Base-by-base conservation (phyloP, 2,888 invertebrate genomes). In the Disparrhopalites patrizii region DNA sequence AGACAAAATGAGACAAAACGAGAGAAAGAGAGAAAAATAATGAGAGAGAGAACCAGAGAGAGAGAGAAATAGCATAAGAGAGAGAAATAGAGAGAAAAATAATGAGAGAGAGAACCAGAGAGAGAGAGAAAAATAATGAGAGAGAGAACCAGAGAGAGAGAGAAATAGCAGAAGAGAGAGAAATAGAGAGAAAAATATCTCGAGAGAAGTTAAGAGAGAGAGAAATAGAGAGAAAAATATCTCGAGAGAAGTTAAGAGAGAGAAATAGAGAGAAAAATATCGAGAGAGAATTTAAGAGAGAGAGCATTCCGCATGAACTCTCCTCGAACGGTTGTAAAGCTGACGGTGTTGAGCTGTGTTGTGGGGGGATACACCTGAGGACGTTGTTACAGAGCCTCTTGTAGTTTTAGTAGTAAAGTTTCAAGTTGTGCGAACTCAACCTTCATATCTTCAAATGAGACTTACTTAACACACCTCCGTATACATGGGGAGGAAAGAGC, bases 371-470 rank as follows among this genome's bases (percentile, higher is more conserved):
- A 51, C 51, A 23, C 47, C 18, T 51, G 52, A 52, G 52, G 52
- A 52, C 28, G 3, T 5, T 30, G n/a, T 15, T 13, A 36, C 3
- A 38, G 15, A 38, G 27, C 56, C n/a, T n/a, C n/a, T n/a, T n/a
- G n/a, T n/a, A n/a, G n/a, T n/a, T n/a, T n/a, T 23, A 20, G 38
- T 8, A 38, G 56, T 20, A 27, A 8, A 18, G 20, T 55, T 20
- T 56, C 43, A 61, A 61, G 50, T 61, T 61, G 60, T 52, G 60
- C 60, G 60, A 61, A 61, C 60, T 50, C 23, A 50, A 43, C 40
- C 40, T 43, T 58, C 43, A 23, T 47, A 47, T 47, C 25, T 47
- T 47, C 23, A 47, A 25, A 47, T 47, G 47, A 47, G 47, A 23
- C 47, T 47, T 23, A 47, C 47, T 47, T 47, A 47, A 23, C 47